Conservation (phyloP, 2,888 invertebrate species). For the Crioceris asparagi region DNA sequence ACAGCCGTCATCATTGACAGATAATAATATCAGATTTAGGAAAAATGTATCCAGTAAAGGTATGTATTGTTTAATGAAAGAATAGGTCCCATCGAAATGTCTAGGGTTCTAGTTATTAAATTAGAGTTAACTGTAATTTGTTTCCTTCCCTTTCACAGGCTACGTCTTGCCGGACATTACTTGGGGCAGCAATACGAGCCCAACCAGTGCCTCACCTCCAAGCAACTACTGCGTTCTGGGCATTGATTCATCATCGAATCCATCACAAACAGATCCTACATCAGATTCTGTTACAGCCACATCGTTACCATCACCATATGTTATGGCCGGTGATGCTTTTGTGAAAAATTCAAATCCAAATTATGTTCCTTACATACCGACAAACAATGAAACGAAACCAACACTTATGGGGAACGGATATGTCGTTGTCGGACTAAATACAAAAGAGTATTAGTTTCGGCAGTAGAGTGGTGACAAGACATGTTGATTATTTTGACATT, state of each 20-base stretch:
- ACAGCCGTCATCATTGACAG: conserved; percentile 23
- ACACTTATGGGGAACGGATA: conserved; percentile 21
- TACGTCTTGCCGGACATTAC: conserved; percentile 15
- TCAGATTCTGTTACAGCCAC: conserved; percentile 12
- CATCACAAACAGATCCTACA: too few relatives aligned
- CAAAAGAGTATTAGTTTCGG: too few relatives aligned
- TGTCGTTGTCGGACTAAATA: conserved; percentile 30
- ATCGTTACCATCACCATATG: conserved; percentile 23
- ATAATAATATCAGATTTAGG: conserved; percentile 23
- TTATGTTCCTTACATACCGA: conserved; percentile 24
- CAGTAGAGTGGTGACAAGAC: too few relatives aligned
- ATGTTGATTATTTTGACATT: too few relatives aligned
- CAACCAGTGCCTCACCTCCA: too few relatives aligned
- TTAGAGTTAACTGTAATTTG: background rate
- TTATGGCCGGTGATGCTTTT: conserved; percentile 22
- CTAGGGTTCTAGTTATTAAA: background rate
- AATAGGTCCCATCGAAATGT: background rate
- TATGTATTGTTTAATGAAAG: conserved; percentile 7
- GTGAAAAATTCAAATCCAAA: conserved; percentile 26
- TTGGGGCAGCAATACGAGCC: conserved; percentile 9
- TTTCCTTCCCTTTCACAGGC: conserved; percentile 8
- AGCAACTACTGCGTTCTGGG: conserved; percentile 30
- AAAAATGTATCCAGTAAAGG: conserved; percentile 23
- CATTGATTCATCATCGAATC: conserved; percentile 22
- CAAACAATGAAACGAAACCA: conserved; percentile 14